Base-by-base conservation (phyloP, 2,888 invertebrate genomes). In the Ethmia dodecea region DNA sequence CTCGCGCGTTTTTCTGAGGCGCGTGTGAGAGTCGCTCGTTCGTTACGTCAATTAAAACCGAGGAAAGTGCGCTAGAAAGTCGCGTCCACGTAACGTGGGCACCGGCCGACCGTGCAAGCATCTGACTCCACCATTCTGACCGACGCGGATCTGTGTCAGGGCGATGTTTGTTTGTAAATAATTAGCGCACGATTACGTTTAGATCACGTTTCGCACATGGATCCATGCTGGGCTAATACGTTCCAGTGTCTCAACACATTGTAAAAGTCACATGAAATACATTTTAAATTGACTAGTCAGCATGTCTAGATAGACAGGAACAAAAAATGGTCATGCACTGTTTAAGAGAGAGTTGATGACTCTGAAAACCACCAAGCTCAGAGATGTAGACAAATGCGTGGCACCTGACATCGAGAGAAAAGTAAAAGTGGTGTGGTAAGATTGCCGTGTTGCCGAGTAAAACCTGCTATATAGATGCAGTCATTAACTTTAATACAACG, bases 51-150 rank as follows among this genome's bases (percentile, higher is more conserved):
- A 83, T 84, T 81, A 83, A 74, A 69, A 68, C 58, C 72, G 64
- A 81, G 71, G 84, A 84, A 84, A 81, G 83, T 71, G 74, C 60
- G 65, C 79, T 79, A 76, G 84, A 86, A 83, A 84, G 81, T 83
- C 54, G 60, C 51, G 26, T 26, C 12, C 26, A 26, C 79, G 79
- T 79, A 80, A 80, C 69, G 61, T 69, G 61, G 58, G 45, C 54
- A 43, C 58, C 55, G 49, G 37, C 49, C 49, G 52, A 55, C 58
- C 61, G 58, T 55, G 65, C 59, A 57, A 47, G 55, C 56, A 45
- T 41, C 53, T 54, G 60, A 54, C 56, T 57, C 52, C 45, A 53
- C 50, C 40, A 45, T 42, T 47, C 53, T 55, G 46, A 49, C 46
- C 49, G 44, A 42, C 31, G 43, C 49, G 38, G 59, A 80, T 71